These are phyloP conservation scores for Epistrophe grossulariae DNA, from an alignment of 2,888 invertebrate species.

Conservation along the genomic window DNA sequence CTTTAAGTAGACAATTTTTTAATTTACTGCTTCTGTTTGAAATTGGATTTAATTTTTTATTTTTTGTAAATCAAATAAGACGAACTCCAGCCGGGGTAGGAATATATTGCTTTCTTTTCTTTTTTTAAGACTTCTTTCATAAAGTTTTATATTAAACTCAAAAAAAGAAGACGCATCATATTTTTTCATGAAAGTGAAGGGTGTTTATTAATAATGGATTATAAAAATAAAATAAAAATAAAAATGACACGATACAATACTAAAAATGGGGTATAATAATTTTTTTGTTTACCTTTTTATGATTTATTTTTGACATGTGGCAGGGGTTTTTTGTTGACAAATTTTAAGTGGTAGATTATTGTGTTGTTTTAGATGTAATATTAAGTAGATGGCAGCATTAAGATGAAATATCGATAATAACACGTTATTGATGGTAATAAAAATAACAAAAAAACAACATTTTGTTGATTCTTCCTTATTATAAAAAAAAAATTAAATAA, in stretches of 20 bases:
- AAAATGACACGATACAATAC: neutral
- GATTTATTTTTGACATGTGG: neutral
- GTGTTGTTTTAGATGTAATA: neutral
- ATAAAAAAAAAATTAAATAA: too few species aligned
- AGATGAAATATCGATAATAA: neutral
- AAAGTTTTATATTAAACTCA: neutral
- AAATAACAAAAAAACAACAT: too few species aligned
- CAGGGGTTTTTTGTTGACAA: neutral
- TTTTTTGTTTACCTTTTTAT: neutral
- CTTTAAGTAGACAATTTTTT: slow-evolving; percentile 26
- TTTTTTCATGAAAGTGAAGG: neutral
- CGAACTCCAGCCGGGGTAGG: neutral
- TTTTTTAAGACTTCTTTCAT: neutral
- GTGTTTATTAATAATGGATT: slow-evolving; percentile 6
- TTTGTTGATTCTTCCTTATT: too few species aligned
- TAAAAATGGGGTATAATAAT: neutral
- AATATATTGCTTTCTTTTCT: neutral
- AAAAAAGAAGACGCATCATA: neutral
- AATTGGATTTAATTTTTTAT: neutral
- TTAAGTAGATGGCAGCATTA: neutral
- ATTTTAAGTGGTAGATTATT: slow-evolving; percentile 8
- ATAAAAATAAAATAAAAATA: neutral
- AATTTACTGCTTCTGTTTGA: slow-evolving; percentile 16
- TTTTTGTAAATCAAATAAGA: neutral
- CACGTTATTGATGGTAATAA: neutral